Conservation (phyloP, 2,888 invertebrate species). For the Pollenia griseotomentosa region DNA sequence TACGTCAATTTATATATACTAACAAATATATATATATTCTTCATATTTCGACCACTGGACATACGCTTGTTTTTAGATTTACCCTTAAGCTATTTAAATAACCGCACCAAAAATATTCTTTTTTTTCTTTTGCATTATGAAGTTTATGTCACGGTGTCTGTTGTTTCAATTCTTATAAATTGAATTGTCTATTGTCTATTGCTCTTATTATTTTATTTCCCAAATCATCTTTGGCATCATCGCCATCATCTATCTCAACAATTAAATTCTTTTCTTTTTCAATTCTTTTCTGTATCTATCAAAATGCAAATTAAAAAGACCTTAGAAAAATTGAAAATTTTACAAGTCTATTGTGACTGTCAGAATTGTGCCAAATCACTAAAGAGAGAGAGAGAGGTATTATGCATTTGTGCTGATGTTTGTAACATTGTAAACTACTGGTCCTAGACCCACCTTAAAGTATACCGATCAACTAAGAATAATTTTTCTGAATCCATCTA, state of each 20-base stretch:
- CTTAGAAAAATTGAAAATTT: conserved; percentile 77
- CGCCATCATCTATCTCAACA: not conserved
- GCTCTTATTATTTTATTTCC: not conserved
- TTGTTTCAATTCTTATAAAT: not conserved
- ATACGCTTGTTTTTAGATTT: not conserved
- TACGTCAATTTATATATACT: too few species aligned
- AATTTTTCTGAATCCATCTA: too few species aligned
- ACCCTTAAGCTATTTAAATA: conserved; percentile 12
- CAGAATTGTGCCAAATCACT: conserved; percentile 58
- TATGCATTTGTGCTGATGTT: too few species aligned
- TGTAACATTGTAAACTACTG: too few species aligned
- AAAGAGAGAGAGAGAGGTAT: too few species aligned
- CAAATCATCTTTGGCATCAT: not conserved
- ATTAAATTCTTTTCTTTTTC: conserved; percentile 18
- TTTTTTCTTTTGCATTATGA: too few species aligned
- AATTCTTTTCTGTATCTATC: conserved; percentile 35
- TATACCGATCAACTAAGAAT: too few species aligned
- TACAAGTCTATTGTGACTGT: conserved; percentile 68
- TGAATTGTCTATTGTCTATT: not conserved
- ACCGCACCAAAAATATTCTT: not conserved
- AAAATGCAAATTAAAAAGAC: conserved; percentile 81
- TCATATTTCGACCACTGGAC: too few species aligned
- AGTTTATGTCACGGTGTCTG: too few species aligned
- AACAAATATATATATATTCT: too few species aligned
- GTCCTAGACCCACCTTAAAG: too few species aligned